Evolutionary conservation across 1,140 invertebrate genomes (phyloP).

Genomic region (Hypsibius dujardini): DNA sequence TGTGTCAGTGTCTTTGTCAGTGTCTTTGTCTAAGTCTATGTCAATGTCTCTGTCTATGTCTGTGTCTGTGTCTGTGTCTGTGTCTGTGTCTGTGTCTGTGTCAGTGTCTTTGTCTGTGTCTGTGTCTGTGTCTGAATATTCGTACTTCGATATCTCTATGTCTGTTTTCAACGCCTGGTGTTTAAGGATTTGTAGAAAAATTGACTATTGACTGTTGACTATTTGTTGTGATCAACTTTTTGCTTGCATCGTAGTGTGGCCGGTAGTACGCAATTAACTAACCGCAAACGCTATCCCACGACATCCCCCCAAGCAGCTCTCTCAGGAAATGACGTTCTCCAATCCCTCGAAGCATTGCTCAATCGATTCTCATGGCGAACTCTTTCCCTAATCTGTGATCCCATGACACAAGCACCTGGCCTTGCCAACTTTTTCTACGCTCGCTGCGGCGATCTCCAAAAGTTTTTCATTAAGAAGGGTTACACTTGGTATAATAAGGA

Average conservation of each 20-base stretch:
- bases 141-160: too few species aligned
- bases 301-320: background rate
- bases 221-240: too few species aligned
- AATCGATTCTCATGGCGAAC: background rate
- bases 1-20: too few species aligned
- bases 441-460: background rate
- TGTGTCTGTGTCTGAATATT: too few species aligned
- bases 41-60: too few species aligned
- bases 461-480: background rate
- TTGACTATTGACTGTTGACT: too few species aligned
- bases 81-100: too few species aligned
- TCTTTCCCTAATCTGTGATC: background rate
- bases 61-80: too few species aligned
- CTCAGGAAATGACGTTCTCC: background rate
- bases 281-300: conserved; percentile 9
- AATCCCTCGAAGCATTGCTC: background rate
- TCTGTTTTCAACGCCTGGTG: too few species aligned
- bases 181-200: too few species aligned
- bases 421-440: background rate
- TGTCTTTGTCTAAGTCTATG: too few species aligned
- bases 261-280: background rate
- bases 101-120: too few species aligned
- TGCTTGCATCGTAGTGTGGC: background rate
- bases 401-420: background rate
- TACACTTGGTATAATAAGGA: background rate